A percentile compares a stretch with the other conserved stretches of the same genome.
These are phyloP conservation scores for Brotula barbata DNA, from an alignment of 2,797 vertebrate genomes.

Conservation along the genomic window DNA sequence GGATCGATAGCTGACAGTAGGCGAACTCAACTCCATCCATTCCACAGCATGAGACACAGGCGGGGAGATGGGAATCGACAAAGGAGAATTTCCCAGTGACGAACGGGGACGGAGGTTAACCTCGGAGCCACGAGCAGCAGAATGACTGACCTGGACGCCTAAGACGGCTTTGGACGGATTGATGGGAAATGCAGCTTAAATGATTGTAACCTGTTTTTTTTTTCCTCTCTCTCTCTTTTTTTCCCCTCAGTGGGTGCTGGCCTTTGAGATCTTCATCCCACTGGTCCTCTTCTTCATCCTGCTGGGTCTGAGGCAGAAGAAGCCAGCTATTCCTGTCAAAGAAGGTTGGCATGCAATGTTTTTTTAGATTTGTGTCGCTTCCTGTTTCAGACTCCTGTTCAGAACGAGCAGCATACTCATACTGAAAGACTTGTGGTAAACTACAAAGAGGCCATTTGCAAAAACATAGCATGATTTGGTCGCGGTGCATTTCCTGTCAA, in stretches of 20 bases:
- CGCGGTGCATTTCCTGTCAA: no score
- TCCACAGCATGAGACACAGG: conserved; percentile 3
- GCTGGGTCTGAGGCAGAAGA: conserved; percentile 93
- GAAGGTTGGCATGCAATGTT: conserved; percentile 91
- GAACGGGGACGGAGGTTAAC: conserved; percentile 6
- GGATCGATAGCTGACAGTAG: conserved; percentile 38
- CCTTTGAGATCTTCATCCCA: conserved; percentile 97
- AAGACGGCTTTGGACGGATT: not conserved
- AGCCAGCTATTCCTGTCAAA: conserved; percentile 93
- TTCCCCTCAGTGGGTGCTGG: conserved; percentile 88
- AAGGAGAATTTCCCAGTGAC: conserved; percentile 4
- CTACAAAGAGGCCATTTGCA: no score
- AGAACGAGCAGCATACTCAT: no score
- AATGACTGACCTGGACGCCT: not conserved
- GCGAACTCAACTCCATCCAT: conserved; percentile 24
- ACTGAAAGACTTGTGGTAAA: no score
- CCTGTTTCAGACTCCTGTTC: no score
- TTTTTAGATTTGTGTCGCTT: no score
- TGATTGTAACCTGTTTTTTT: conserved; percentile 7
- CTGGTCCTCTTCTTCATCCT: conserved; percentile 97
- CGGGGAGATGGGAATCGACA: conserved; percentile 19
- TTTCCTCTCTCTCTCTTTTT: conserved; percentile 7
- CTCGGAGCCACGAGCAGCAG: not conserved
- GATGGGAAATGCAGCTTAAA: not conserved
- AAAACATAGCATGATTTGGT: no score